Evolutionary conservation across 2,888 invertebrate genomes (phyloP), one percentile per base, ranked within the genome.

Genomic region (Polietes domitor): DNA sequence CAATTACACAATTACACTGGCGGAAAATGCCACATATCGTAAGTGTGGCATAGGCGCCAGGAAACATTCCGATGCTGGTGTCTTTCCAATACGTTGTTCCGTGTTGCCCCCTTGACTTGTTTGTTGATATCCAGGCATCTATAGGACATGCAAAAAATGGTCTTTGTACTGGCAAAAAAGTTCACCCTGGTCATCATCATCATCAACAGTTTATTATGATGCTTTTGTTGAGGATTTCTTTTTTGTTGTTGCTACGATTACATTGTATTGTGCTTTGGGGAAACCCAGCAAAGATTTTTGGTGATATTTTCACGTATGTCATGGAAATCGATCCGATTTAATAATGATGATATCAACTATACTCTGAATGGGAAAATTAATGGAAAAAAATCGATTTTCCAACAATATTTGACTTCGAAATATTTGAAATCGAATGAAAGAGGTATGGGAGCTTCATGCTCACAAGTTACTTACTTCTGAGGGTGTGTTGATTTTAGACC

Each of bases 1-100:
- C 80, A 83, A 83, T 83, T 82, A 79, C 41, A 53, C 68, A 61
- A n/a, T 65, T 28, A 19, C n/a, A n/a, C 47, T 75, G 24, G 24
- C 55, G 50, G 74, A 70, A 75, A 58, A 70, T 71, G 63, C 55
- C 71, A 19, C 43, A 65, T 61, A 77, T 55, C 50, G 9, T 55
- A 61, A 61, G 61, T 65, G 77, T 80, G 77, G 71, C 43, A 80
- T 71, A 50, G 71, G 55, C 70, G 74, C 32, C 80, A 74, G 80
- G 77, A 83, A 77, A 77, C 55, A 80, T 78, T 74, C 47, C 72
- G 10, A n/a, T 26, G 26, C 17, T 58, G 61, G 26, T 10, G 53
- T 65, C 7, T 55, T 58, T 68, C 47, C 7, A 32, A 43, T 47
- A n/a, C n/a, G 61, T 43, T 24, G 61, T 70, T 37, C 12, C 4